Evolutionary conservation across 2,113 vertebrate species (phyloP).

Genomic region (Phoenicopterus ruber): DNA sequence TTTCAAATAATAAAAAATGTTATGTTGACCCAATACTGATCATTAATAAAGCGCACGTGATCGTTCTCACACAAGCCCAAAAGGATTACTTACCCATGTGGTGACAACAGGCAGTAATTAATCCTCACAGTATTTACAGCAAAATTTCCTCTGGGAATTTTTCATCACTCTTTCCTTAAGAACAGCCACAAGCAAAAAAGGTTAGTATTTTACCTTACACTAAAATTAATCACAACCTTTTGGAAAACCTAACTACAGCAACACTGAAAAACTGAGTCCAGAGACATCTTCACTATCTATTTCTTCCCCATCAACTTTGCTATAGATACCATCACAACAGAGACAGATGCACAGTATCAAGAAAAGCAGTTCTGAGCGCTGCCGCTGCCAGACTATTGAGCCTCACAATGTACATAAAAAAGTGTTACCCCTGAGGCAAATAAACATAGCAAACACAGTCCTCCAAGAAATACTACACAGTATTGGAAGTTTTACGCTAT

Average conservation of each 20-base stretch:
- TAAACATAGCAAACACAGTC: conserved; percentile 53
- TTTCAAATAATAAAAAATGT: not conserved
- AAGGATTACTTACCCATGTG: not conserved
- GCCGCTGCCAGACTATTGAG: conserved; percentile 63
- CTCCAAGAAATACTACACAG: conserved; percentile 53
- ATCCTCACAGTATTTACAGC: not conserved
- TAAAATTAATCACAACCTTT: not conserved
- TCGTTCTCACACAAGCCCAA: not conserved
- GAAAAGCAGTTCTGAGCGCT: conserved; percentile 53
- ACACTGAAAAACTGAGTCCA: not conserved
- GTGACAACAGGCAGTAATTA: not conserved
- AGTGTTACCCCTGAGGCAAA: conserved; percentile 67
- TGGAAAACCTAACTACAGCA: not conserved
- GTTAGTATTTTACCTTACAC: not conserved
- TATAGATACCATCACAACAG: conserved; percentile 59
- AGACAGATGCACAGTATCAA: conserved; percentile 65
- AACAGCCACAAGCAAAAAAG: not conserved
- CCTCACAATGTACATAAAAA: conserved; percentile 63
- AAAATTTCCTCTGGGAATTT: not conserved
- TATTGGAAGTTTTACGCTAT: conserved; percentile 34
- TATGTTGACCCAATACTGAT: not conserved
- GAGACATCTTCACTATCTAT: conserved; percentile 29
- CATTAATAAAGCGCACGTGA: not conserved
- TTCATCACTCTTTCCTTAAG: not conserved
- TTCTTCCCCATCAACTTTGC: conserved; percentile 39